phyloP scores from a whole-genome alignment of 2,888 invertebrate species.

The Pheosia tremula region DNA sequence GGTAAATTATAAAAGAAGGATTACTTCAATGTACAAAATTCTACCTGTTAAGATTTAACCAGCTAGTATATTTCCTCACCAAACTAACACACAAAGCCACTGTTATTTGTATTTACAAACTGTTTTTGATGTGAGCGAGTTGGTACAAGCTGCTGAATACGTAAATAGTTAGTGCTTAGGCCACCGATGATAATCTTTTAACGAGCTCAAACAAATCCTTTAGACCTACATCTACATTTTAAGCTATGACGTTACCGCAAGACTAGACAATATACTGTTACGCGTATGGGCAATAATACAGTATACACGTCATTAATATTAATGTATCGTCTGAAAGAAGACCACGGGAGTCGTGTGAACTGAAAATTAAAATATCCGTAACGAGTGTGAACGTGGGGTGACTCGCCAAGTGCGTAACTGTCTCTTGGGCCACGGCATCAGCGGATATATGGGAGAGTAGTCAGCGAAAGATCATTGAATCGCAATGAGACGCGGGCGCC shows the following conservation, averaged over 20 bases:
- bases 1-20: no score
- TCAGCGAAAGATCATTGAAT: slow-evolving; percentile 19
- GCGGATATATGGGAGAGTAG: background rate
- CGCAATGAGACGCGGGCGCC: slow-evolving; percentile 28
- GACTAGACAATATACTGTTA: slow-evolving; percentile 39
- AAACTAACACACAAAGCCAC: no score
- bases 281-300: slow-evolving; percentile 42
- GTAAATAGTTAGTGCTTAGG: no score
- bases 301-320: slow-evolving; percentile 65
- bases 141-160: no score
- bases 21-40: no score
- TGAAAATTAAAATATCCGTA: slow-evolving; percentile 80
- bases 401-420: slow-evolving; percentile 51
- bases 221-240: slow-evolving; percentile 2
- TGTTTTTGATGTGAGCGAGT: no score
- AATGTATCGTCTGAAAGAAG: slow-evolving; percentile 67
- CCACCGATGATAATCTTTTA: no score
- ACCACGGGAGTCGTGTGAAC: slow-evolving; percentile 72
- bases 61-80: no score
- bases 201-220: background rate
- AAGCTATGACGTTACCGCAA: slow-evolving; percentile 31
- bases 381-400: slow-evolving; percentile 61
- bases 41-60: no score
- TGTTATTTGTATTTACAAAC: no score
- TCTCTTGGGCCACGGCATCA: slow-evolving; percentile 9